A percentile compares a stretch with the other conserved stretches of the same genome.
These are phyloP conservation scores for Meandrina meandrites DNA, from an alignment of 92 coral and sea anemone genomes.

Conservation along the genomic window DNA sequence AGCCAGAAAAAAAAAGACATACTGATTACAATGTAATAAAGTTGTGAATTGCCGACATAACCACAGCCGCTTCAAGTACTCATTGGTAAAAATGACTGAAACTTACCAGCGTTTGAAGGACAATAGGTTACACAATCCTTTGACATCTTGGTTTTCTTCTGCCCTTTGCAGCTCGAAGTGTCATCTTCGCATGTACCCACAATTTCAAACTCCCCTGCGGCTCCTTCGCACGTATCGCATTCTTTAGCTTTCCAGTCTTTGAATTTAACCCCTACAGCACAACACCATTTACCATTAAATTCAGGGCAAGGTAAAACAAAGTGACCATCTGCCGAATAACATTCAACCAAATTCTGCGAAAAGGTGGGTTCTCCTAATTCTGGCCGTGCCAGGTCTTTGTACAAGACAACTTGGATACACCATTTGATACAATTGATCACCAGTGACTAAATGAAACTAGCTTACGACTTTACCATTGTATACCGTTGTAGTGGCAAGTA, in stretches of 20 bases:
- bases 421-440: too few relatives aligned
- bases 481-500: too few relatives aligned
- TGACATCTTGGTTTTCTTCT: background rate
- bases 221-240: background rate
- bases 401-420: too few relatives aligned
- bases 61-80: background rate
- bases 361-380: background rate
- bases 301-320: background rate
- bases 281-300: background rate
- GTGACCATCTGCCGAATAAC: background rate
- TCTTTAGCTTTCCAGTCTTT: slow-evolving; percentile 19
- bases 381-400: background rate
- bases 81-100: background rate
- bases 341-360: background rate
- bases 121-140: background rate
- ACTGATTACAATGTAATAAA: too few relatives aligned
- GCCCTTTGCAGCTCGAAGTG: background rate
- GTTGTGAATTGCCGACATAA: too few relatives aligned
- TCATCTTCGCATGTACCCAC: background rate
- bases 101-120: slow-evolving; percentile 11
- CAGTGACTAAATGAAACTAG: too few relatives aligned
- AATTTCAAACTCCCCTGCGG: background rate
- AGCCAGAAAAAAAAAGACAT: too few relatives aligned
- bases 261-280: background rate
- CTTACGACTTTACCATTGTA: too few relatives aligned